Evolutionary conservation across 2,888 invertebrate genomes (phyloP).

Genomic region (Nymphalis urticae): DNA sequence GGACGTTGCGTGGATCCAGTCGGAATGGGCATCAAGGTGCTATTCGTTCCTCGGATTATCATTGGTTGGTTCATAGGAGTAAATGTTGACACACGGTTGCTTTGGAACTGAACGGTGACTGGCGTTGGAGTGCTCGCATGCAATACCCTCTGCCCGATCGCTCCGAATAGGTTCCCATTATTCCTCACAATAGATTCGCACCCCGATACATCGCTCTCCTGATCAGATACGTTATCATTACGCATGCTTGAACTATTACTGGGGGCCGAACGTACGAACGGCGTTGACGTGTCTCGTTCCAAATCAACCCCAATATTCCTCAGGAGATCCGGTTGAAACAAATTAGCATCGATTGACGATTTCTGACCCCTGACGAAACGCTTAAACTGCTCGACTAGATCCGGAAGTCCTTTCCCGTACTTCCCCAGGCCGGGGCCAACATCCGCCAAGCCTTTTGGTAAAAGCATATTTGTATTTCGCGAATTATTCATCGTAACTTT

Average conservation of each 20-base stretch:
- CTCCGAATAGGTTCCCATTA: constrained; percentile 17
- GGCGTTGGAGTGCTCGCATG: background rate
- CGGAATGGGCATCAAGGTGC: background rate
- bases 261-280: constrained; percentile 14
- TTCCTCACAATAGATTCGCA: background rate
- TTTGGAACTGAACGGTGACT: constrained; percentile 9
- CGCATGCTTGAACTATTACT: constrained; percentile 17
- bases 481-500: constrained; percentile 51
- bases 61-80: background rate
- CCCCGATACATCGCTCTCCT: constrained; percentile 9
- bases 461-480: constrained; percentile 42
- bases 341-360: constrained; percentile 31
- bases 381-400: constrained; percentile 55
- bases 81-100: constrained; percentile 1
- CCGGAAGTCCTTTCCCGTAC: constrained; percentile 55
- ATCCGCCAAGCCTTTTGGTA: constrained; percentile 59
- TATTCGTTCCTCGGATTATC: background rate
- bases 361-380: constrained; percentile 48
- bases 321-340: constrained; percentile 35
- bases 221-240: constrained; percentile 11
- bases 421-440: constrained; percentile 62
- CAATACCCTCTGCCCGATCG: constrained; percentile 22
- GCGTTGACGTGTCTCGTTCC: constrained; percentile 16
- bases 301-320: constrained; percentile 19
- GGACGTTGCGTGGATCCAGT: constrained; percentile 8